Base-by-base conservation (phyloP, 2,113 vertebrate species). In the Rhodinocichla rosea region DNA sequence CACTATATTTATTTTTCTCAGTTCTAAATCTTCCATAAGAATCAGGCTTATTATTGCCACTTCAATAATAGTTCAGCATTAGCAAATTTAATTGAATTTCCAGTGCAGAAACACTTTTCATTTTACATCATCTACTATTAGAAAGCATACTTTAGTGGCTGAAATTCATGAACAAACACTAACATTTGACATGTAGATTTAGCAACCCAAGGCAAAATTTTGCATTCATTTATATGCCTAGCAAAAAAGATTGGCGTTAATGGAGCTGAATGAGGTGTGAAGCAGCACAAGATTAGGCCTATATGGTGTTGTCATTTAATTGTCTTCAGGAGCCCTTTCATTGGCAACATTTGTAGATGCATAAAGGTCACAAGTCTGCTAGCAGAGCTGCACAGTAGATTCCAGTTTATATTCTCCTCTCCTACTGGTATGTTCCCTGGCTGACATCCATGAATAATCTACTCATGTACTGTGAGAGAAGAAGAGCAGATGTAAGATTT, bases 231-330 rank as follows among this genome's bases (percentile, higher is more conserved):
- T 93, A 62, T 83, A 62, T 74, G 44, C 63, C 28, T 68, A 82
- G 37, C 55, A 92, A 77, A 73, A 73, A 70, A 76, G 17, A 82
- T 42, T 59, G 45, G 44, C 75, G 35, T 92, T 92, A 95, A 78
- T 89, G 76, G 65, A 81, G 62, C 77, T 76, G 86, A 94, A 90
- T 87, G 77, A 92, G 81, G 33, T 95, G 52, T 94, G 79, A 94
- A 87, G 78, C 63, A 80, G 80, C 24, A 23, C 69, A 89, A 82
- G 57, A 82, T 94, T 94, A 95, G 80, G 47, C 86, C 85, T 94
- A 32, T 74, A 21, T 57, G 35, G 42, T 75, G 22, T 5, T 92
- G 59, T 80, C 76, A 79, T 86, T 89, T 89, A 91, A 92, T 87
- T 57, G 56, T 89, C 86, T 89, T 89, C 71, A 83, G 63, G 33